Evolutionary conservation across 2,113 vertebrate genomes (phyloP).

Genomic region (Elachura formosa): DNA sequence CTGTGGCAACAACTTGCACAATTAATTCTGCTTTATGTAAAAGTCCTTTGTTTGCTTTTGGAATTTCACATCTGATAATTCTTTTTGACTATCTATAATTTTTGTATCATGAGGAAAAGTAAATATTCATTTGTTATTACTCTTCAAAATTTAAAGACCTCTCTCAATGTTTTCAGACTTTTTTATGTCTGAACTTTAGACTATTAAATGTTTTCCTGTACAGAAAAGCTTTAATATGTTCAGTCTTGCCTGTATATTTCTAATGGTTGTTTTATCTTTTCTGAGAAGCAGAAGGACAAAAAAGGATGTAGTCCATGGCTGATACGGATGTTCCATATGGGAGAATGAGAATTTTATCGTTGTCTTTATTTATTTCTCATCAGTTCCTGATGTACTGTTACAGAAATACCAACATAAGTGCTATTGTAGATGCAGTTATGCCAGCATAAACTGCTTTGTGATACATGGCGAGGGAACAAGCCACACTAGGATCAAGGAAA

Average conservation of each 20-base stretch:
- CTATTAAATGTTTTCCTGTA: not conserved
- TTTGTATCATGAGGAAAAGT: not conserved
- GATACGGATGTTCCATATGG: not conserved
- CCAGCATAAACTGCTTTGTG: not conserved
- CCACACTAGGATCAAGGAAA: not conserved
- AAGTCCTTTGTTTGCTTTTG: conserved; percentile 8
- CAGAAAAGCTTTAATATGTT: not conserved
- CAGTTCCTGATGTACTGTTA: not conserved
- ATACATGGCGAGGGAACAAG: not conserved
- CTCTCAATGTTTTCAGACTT: not conserved
- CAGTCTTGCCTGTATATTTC: not conserved
- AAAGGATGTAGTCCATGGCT: not conserved
- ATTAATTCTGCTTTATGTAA: not conserved
- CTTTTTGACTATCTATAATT: not conserved
- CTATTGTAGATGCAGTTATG: not conserved
- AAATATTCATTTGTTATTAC: not conserved
- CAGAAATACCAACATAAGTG: not conserved
- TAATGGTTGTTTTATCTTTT: not conserved
- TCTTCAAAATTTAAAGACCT: not conserved
- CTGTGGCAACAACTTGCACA: conserved; percentile 2
- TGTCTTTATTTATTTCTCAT: not conserved
- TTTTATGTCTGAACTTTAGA: not conserved
- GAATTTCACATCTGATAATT: not conserved
- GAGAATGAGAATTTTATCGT: not conserved
- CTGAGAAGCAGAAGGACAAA: not conserved